Evolutionary conservation across 2,113 vertebrate genomes (phyloP).

Genomic region (Rhizomys pruinosus): DNA sequence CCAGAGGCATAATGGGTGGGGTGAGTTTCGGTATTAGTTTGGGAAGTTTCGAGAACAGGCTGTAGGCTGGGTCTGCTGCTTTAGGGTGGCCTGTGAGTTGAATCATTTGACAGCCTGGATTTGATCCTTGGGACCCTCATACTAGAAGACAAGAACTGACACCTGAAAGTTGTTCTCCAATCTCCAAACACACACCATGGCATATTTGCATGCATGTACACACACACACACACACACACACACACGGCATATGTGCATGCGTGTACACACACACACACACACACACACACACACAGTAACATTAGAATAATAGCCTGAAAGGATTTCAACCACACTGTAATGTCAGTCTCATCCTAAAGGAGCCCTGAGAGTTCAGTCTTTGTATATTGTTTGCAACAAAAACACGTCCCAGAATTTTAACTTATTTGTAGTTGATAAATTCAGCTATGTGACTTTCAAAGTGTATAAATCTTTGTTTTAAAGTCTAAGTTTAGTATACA

Average conservation of each 20-base stretch:
- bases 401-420: neutral
- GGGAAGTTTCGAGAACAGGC: conserved; percentile 67
- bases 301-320: neutral
- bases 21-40: conserved; percentile 77
- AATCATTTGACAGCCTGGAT: neutral
- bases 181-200: neutral
- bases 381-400: neutral
- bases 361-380: neutral
- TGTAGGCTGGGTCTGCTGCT: conserved; percentile 66
- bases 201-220: neutral
- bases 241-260: neutral
- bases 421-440: neutral
- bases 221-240: neutral
- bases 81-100: conserved; percentile 25
- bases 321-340: neutral
- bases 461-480: neutral
- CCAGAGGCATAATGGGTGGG: conserved; percentile 76
- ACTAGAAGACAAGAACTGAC: neutral
- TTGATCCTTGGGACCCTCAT: neutral
- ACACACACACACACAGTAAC: neutral
- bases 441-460: neutral
- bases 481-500: neutral
- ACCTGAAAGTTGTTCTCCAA: neutral
- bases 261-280: neutral
- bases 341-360: accelerated